phyloP scores from a whole-genome alignment of 2,797 vertebrate species.

The Poecilia picta region DNA sequence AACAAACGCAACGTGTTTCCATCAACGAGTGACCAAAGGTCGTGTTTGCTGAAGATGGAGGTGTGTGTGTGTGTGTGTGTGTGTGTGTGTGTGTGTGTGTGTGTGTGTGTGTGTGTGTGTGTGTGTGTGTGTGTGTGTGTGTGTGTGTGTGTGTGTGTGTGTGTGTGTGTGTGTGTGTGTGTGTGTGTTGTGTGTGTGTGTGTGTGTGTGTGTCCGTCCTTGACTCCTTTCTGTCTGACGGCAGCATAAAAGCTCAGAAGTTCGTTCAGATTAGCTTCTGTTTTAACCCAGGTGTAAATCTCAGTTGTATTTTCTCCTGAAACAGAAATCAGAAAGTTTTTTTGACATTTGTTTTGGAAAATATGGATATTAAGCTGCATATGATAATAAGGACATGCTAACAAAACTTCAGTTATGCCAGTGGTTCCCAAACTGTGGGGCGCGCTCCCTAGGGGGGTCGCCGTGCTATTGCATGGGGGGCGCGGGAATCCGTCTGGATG shows the following conservation, averaged over 20 bases:
- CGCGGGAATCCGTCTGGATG: too few species aligned
- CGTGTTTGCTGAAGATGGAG: slow-evolving; percentile 59
- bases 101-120: not conserved
- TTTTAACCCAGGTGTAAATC: not conserved
- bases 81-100: not conserved
- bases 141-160: too few species aligned
- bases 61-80: slow-evolving; percentile 30
- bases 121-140: not conserved
- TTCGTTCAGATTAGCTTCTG: not conserved
- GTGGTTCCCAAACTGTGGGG: too few species aligned
- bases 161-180: too few species aligned
- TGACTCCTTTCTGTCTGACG: slow-evolving; percentile 45
- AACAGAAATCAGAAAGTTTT: not conserved
- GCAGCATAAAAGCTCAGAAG: slow-evolving; percentile 25
- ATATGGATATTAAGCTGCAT: not conserved
- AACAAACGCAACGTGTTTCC: slow-evolving; percentile 1
- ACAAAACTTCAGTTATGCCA: not conserved
- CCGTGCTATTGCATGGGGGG: too few species aligned
- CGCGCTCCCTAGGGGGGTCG: too few species aligned
- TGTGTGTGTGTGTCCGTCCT: too few species aligned
- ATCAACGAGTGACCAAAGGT: slow-evolving; percentile 44
- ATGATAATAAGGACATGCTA: not conserved
- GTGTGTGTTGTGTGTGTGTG: too few species aligned
- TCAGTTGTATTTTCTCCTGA: not conserved
- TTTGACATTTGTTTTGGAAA: not conserved